A percentile compares a stretch with the other conserved stretches of the same genome.
phyloP scores from a whole-genome alignment of 2,888 invertebrate genomes.

The Patella caerulea region DNA sequence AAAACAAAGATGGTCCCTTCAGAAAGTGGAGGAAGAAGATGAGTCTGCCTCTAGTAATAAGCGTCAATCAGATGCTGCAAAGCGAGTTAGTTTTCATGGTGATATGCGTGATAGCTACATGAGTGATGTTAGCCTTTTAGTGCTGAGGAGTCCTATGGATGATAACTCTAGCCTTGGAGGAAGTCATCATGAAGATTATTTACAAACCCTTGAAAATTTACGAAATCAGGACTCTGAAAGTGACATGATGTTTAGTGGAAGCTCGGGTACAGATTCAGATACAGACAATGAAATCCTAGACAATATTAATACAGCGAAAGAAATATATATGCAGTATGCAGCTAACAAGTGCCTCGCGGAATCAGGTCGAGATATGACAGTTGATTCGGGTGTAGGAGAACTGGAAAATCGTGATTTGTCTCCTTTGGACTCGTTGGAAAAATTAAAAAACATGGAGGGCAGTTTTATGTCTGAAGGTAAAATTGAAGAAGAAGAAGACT shows the following conservation, averaged over 20 bases:
- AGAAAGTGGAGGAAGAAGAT: constrained; percentile 37
- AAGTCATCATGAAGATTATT: constrained; percentile 30
- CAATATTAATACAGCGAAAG: constrained; percentile 30
- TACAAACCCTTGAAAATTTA: constrained; percentile 42
- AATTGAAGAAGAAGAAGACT: constrained; percentile 29
- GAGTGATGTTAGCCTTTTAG: constrained; percentile 40
- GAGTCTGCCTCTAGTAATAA: constrained; percentile 30
- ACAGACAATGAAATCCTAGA: constrained; percentile 22
- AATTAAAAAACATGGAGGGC: constrained; percentile 28
- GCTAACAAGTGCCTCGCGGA: constrained; percentile 48
- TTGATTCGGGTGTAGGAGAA: constrained; percentile 54
- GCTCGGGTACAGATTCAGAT: constrained; percentile 24
- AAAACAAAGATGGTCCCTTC: constrained; percentile 36
- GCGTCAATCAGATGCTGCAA: constrained; percentile 25
- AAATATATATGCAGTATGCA: constrained; percentile 41
- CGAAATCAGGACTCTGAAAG: constrained; percentile 36
- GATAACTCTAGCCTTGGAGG: constrained; percentile 32
- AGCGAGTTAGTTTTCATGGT: constrained; percentile 59
- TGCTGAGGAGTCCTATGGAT: constrained; percentile 41
- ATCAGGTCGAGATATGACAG: constrained; percentile 53
- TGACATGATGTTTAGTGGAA: constrained; percentile 41
- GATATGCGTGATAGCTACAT: constrained; percentile 39
- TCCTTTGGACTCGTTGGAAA: constrained; percentile 49
- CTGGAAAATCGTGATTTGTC: constrained; percentile 45
- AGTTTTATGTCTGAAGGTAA: constrained; percentile 3